Evolutionary conservation across 1,140 invertebrate species (phyloP).

Genomic region (Littorina saxatilis): DNA sequence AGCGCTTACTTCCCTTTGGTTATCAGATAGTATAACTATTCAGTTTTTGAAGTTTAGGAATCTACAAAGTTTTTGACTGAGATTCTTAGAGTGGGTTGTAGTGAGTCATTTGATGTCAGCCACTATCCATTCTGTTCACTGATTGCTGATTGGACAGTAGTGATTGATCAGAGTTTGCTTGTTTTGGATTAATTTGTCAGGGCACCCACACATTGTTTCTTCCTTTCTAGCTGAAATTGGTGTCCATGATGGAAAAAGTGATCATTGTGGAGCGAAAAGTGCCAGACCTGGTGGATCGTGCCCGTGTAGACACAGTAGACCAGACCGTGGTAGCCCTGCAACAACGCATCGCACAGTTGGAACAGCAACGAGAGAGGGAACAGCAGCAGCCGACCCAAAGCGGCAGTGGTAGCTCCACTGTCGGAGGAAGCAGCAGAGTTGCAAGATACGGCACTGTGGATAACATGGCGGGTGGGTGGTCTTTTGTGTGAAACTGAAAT

Average conservation of each 20-base stretch:
- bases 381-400: neutral
- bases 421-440: slow-evolving; percentile 29
- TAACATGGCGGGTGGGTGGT: slow-evolving; percentile 33
- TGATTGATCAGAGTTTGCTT: too few species aligned
- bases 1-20: too few species aligned
- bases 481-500: neutral
- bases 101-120: too few species aligned
- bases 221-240: slow-evolving; percentile 54
- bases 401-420: neutral
- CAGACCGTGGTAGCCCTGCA: neutral
- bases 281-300: slow-evolving; percentile 40
- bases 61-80: too few species aligned
- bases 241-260: slow-evolving; percentile 51
- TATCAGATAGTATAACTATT: too few species aligned
- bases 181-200: too few species aligned
- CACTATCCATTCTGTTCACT: too few species aligned
- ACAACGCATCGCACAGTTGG: slow-evolving; percentile 45
- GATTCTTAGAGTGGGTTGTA: too few species aligned
- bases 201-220: too few species aligned
- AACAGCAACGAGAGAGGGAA: slow-evolving; percentile 27
- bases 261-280: slow-evolving; percentile 53
- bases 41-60: too few species aligned
- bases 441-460: slow-evolving; percentile 24
- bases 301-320: neutral
- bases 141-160: too few species aligned